A percentile compares a stretch with the other conserved stretches of the same genome.
Conservation (phyloP, 2,113 vertebrate genomes). For the Zosterops hypoxanthus region DNA sequence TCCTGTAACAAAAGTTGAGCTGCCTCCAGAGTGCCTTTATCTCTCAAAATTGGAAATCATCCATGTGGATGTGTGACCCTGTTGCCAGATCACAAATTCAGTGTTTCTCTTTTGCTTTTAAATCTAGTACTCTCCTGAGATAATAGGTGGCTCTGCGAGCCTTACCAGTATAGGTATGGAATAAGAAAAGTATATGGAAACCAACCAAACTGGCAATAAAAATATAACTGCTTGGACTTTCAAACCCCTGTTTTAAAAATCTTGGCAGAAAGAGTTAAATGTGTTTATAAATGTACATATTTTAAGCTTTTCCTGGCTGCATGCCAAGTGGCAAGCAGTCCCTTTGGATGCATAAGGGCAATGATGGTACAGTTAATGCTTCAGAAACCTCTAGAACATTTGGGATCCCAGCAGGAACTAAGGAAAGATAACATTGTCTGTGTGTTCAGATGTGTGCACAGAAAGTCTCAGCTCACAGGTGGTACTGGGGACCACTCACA, state of each 20-base stretch:
- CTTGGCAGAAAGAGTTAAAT: background rate
- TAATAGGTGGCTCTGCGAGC: background rate
- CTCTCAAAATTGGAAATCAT: background rate
- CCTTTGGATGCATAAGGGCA: background rate
- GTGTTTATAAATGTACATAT: background rate
- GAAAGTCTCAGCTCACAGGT: background rate
- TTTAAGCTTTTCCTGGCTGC: background rate
- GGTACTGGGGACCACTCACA: background rate
- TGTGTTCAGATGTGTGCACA: background rate
- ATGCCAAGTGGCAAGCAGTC: background rate
- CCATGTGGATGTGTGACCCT: background rate
- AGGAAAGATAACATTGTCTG: background rate
- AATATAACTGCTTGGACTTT: background rate
- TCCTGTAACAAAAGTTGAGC: background rate
- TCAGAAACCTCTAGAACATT: background rate
- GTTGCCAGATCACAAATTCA: background rate
- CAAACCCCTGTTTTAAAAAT: background rate
- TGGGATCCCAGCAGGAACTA: background rate
- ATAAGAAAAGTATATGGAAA: background rate
- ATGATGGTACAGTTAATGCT: background rate
- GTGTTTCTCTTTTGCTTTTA: background rate
- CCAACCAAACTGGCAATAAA: background rate
- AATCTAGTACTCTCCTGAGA: background rate
- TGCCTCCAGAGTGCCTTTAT: background rate
- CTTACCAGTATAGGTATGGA: background rate